phyloP scores from a whole-genome alignment of 2,113 vertebrate genomes.

The Bagarius yarrelli region DNA sequence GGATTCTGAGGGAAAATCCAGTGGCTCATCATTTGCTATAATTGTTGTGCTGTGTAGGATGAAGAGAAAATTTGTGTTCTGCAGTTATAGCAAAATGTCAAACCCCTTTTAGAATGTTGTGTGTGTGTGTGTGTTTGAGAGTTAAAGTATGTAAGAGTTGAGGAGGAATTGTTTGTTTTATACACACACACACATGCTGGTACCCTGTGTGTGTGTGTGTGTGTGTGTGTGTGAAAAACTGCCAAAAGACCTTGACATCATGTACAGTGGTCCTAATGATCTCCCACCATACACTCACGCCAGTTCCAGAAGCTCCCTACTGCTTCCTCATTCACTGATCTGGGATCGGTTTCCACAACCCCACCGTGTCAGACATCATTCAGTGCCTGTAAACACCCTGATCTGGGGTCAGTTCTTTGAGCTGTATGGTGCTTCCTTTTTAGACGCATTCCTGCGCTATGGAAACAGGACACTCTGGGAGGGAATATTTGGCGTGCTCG shows the following conservation, averaged over 20 bases:
- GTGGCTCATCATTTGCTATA: slow-evolving; percentile 18
- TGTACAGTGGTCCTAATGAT: slow-evolving; percentile 15
- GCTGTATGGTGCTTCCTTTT: slow-evolving; percentile 35
- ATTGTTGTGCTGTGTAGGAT: slow-evolving; percentile 4
- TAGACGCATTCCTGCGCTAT: slow-evolving; percentile 58
- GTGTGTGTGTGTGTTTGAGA: neutral
- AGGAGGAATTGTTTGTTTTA: slow-evolving; percentile 41
- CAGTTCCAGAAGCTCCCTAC: neutral
- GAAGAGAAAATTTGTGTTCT: slow-evolving; percentile 12
- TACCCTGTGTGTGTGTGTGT: slow-evolving; percentile 25
- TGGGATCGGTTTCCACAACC: neutral
- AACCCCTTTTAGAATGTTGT: neutral
- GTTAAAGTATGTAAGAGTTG: neutral
- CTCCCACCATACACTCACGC: slow-evolving; percentile 4
- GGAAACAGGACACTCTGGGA: slow-evolving; percentile 63
- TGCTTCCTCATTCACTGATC: slow-evolving; percentile 12
- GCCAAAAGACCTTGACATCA: slow-evolving; percentile 4
- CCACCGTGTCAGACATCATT: neutral
- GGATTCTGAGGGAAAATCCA: slow-evolving; percentile 2
- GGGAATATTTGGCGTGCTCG: slow-evolving; percentile 70
- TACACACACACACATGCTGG: neutral
- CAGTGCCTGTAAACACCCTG: neutral
- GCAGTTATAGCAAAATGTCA: neutral
- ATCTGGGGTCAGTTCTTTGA: neutral
- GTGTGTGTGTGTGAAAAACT: neutral